These are phyloP conservation scores for Acanthisitta chloris DNA, from an alignment of 2,113 vertebrate species.

Conservation along the genomic window DNA sequence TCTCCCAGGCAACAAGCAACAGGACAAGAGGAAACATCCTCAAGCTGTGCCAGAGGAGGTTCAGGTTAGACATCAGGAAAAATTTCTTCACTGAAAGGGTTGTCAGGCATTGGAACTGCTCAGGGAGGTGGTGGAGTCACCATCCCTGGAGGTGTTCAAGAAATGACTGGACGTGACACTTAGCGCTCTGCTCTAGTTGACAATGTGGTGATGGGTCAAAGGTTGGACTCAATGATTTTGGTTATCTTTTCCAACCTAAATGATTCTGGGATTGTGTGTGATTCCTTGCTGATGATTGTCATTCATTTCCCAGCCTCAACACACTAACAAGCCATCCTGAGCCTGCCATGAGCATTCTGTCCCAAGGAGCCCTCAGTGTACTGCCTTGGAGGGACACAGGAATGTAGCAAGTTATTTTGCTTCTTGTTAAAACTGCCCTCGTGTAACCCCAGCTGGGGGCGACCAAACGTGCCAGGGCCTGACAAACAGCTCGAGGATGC, in stretches of 20 bases:
- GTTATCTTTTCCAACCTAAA: neutral
- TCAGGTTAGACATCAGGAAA: neutral
- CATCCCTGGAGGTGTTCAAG: neutral
- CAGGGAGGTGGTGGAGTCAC: neutral
- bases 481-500: neutral
- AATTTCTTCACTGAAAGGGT: neutral
- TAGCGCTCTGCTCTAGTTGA: neutral
- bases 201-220: neutral
- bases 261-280: neutral
- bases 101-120: neutral
- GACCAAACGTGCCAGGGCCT: neutral
- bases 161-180: neutral
- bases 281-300: neutral
- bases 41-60: neutral
- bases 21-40: neutral
- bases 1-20: too few relatives aligned
- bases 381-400: neutral
- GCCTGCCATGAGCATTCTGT: neutral
- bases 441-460: neutral
- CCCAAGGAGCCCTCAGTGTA: neutral
- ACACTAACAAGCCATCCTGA: neutral
- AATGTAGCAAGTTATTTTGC: neutral
- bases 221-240: rapidly evolving
- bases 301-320: neutral
- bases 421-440: neutral